Conservation (phyloP, 1,140 invertebrate genomes). For the Drosophila sturtevanti region DNA sequence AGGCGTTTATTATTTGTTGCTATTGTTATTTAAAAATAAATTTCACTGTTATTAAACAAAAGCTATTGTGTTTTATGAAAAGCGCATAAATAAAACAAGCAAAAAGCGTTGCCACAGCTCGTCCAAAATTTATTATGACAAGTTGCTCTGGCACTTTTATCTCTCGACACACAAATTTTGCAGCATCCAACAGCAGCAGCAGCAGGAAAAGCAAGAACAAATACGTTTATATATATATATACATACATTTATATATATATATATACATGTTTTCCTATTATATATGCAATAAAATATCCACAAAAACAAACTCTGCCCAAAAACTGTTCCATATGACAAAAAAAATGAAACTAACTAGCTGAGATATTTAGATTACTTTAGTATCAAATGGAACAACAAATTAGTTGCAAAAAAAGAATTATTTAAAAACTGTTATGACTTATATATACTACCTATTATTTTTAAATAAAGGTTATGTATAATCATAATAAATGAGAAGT, state of each 20-base stretch:
- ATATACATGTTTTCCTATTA: constrained; percentile 58
- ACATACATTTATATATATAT: constrained; percentile 51
- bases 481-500: no score
- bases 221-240: constrained; percentile 16
- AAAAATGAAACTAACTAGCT: constrained; percentile 47
- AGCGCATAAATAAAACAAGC: constrained; percentile 75
- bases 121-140: constrained; percentile 79
- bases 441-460: no score
- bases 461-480: no score
- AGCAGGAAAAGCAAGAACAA: constrained; percentile 23
- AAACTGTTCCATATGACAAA: constrained; percentile 39
- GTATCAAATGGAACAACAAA: constrained; percentile 60
- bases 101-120: constrained; percentile 66
- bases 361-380: constrained; percentile 39
- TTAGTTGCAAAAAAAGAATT: constrained; percentile 61
- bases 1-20: constrained; percentile 51
- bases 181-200: constrained; percentile 39
- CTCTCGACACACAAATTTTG: constrained; percentile 71
- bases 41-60: constrained; percentile 79
- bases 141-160: constrained; percentile 82
- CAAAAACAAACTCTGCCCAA: constrained; percentile 69
- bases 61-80: constrained; percentile 80
- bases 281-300: constrained; percentile 70
- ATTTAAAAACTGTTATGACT: no score
- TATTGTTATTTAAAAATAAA: constrained; percentile 59